Evolutionary conservation across 2,888 invertebrate genomes (phyloP).

Genomic region (Rhopalosiphum nymphaeae): DNA sequence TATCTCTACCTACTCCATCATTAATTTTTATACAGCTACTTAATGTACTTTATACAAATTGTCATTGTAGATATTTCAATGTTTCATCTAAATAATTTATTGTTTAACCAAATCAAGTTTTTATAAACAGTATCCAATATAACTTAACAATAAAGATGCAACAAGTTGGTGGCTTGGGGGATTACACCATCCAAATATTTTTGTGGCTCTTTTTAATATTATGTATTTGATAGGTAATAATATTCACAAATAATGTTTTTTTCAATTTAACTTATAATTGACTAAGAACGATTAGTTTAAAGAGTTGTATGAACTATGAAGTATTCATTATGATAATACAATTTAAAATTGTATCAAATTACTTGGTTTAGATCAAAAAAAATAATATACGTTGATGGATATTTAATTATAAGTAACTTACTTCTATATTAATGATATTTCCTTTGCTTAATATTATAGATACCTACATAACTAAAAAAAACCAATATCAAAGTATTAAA

Average conservation of each 20-base stretch:
- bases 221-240: background rate
- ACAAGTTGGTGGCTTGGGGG: background rate
- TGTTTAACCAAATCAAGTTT: background rate
- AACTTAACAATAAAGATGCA: background rate
- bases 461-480: background rate
- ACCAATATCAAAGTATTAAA: background rate
- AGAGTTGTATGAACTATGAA: background rate
- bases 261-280: background rate
- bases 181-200: background rate
- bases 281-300: background rate
- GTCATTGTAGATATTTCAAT: background rate
- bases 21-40: background rate
- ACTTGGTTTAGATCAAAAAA: background rate
- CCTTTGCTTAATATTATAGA: background rate
- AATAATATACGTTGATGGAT: background rate
- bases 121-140: background rate
- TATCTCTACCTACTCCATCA: background rate
- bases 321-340: background rate
- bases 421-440: too few species aligned
- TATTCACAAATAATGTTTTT: background rate
- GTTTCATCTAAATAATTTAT: background rate
- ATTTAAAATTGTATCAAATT: background rate
- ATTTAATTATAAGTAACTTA: background rate
- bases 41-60: background rate
- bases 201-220: background rate